These are phyloP conservation scores for Myzus persicae DNA, from an alignment of 1,140 invertebrate species.

Conservation along the genomic window DNA sequence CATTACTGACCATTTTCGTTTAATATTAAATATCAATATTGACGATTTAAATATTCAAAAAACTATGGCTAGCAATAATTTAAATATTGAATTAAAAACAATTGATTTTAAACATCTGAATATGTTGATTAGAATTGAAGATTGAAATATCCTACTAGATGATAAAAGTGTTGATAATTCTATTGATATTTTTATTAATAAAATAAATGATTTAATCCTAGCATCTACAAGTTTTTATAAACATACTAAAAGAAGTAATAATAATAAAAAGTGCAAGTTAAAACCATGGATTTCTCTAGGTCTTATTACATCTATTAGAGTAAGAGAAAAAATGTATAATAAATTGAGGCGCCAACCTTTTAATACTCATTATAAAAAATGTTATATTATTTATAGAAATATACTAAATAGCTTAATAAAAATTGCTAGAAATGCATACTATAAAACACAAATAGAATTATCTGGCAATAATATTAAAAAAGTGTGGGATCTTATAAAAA, in stretches of 20 bases:
- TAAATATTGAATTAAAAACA: neutral
- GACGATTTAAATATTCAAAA: neutral
- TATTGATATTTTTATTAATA: no score
- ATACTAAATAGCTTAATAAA: neutral
- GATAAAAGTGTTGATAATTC: neutral
- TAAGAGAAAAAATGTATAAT: slow-evolving; percentile 14
- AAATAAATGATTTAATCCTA: no score
- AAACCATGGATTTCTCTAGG: neutral
- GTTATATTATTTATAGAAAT: neutral
- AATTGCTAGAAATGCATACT: neutral
- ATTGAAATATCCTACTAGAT: neutral
- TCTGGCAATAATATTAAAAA: neutral
- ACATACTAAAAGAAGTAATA: neutral
- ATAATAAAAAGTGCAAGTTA: neutral
- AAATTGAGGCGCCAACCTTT: neutral
- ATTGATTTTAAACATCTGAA: neutral
- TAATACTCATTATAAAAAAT: neutral
- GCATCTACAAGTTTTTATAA: no score
- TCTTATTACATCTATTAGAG: neutral
- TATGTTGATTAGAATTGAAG: neutral
- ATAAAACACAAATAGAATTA: neutral
- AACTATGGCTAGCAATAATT: neutral
- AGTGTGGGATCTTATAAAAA: neutral
- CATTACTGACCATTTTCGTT: neutral
- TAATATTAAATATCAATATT: neutral